Evolutionary conservation across 2,888 invertebrate genomes (phyloP), one percentile per base, ranked within the genome.

Genomic region (Myathropa florea): DNA sequence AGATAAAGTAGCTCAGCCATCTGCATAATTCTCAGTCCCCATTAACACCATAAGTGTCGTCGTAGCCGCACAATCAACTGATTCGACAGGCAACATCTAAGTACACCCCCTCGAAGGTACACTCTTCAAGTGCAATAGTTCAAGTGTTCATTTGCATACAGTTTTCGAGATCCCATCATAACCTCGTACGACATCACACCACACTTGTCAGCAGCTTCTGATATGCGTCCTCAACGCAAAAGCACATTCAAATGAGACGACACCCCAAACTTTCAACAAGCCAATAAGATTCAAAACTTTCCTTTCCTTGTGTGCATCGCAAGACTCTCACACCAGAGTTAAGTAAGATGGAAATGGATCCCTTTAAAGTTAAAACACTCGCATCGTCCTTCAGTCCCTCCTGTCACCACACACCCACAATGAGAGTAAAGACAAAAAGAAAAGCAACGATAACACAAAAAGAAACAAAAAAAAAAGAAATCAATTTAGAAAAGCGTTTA

Each of bases 401-500:
- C n/a, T n/a, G n/a, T n/a, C n/a, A n/a, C n/a, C 46, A 46, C 18
- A 46, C 46, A 46, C 6, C 46, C 46, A 3, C 46, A 46, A 46
- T 0, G 18, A 18, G 9, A 46, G 18, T 33, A 12, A 33, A n/a
- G n/a, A n/a, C 46, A 46, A 18, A 46, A 46, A 46, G 4, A 39
- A 39, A 39, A 39, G n/a, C 39, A 39, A 39, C 1, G n/a, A 39
- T 4, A 55, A 55, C 3, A 9, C 1, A 53, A 21, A 55, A 21
- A 23, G 12, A 24, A 24, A 24, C 28, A 33, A 68, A 46, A n/a
- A 59, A 53, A 18, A 18, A 59, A 18, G 23, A 46, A 26, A 23
- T 76, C 68, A 53, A 77, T 68, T 77, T 77, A 63, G 53, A 10
- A 61, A 77, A 63, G n/a, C 55, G 53, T 77, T 77, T 77, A 68